Conservation (phyloP, 1,140 invertebrate species). For the Aphelinus certus region DNA sequence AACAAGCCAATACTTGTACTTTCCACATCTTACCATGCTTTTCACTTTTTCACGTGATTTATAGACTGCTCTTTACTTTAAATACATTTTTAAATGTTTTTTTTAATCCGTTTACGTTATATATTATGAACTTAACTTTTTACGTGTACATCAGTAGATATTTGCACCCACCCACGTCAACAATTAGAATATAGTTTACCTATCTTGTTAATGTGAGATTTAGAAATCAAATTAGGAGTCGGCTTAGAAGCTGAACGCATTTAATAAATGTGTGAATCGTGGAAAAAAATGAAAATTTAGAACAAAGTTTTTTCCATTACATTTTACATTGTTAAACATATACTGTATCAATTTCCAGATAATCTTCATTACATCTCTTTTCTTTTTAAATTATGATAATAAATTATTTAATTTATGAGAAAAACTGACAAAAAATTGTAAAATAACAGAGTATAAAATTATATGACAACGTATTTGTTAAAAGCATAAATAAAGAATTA, state of each 20-base stretch:
- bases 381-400: conserved; percentile 23
- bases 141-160: conserved; percentile 19
- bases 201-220: conserved; percentile 23
- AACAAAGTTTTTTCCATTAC: conserved; percentile 6
- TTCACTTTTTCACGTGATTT: too few relatives aligned
- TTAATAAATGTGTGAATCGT: conserved; percentile 11
- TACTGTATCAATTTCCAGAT: conserved; percentile 14
- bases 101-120: conserved; percentile 29
- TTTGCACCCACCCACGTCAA: conserved; percentile 2
- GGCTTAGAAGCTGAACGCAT: conserved; percentile 8
- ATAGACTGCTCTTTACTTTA: neutral
- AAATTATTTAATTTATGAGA: conserved; percentile 19
- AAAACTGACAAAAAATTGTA: conserved; percentile 19
- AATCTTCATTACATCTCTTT: neutral
- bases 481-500: conserved; percentile 35
- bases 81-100: conserved; percentile 28
- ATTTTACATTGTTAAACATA: conserved; percentile 4
- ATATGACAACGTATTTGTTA: conserved; percentile 36
- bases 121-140: conserved; percentile 30
- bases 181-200: conserved; percentile 9
- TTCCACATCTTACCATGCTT: conserved; percentile 12
- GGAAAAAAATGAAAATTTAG: conserved; percentile 4
- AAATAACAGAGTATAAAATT: conserved; percentile 38
- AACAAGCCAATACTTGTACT: conserved; percentile 14
- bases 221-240: conserved; percentile 10